Conservation (phyloP, 2,113 vertebrate genomes). For the Carlito syrichta region DNA sequence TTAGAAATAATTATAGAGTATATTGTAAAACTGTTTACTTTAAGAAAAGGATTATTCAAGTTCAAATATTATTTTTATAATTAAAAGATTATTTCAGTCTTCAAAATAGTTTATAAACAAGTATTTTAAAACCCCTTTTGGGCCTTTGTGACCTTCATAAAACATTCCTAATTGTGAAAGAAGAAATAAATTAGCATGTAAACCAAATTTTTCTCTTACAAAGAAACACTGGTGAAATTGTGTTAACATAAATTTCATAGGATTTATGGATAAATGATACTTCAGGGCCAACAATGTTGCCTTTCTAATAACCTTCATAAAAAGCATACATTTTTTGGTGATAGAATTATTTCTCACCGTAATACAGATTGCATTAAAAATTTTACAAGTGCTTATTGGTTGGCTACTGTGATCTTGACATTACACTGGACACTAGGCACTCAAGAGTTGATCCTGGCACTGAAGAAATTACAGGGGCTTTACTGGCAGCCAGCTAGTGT, state of each 20-base stretch:
- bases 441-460: background rate
- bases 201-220: background rate
- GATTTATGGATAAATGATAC: background rate
- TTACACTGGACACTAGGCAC: background rate
- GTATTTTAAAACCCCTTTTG: background rate
- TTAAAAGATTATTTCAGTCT: too few species aligned
- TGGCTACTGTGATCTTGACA: background rate
- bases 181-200: conserved; percentile 32
- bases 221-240: background rate
- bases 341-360: background rate
- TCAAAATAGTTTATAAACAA: background rate
- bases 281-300: background rate
- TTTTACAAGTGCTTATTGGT: background rate
- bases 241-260: background rate
- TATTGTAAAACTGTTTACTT: background rate
- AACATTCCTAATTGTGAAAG: background rate
- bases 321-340: background rate
- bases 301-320: background rate
- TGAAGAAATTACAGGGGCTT: background rate
- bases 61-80: background rate
- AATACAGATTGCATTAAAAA: background rate
- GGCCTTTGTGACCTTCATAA: background rate
- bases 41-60: background rate
- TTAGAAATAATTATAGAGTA: background rate
- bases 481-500: background rate